phyloP scores from a whole-genome alignment of 2,888 invertebrate species.

The Leucoma salicis region DNA sequence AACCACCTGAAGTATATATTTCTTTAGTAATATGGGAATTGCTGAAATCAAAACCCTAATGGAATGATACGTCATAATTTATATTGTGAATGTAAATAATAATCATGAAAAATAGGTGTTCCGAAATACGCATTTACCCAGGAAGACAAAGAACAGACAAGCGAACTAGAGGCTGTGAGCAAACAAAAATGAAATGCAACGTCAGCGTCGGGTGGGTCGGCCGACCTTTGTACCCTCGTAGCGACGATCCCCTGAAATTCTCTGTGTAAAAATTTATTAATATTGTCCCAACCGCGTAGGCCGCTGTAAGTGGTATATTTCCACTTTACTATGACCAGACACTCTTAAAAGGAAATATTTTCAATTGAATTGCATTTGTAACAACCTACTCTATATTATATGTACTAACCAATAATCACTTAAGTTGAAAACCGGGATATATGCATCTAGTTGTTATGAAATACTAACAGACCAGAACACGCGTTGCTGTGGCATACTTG shows the following conservation, averaged over 20 bases:
- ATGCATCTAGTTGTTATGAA: no score
- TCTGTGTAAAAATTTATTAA: slow-evolving; percentile 74
- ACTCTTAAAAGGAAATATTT: slow-evolving; percentile 57
- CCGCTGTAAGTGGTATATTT: slow-evolving; percentile 56
- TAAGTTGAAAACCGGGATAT: no score
- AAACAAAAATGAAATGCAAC: slow-evolving; percentile 74
- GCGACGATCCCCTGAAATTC: slow-evolving; percentile 60
- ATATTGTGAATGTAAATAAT: no score
- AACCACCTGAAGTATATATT: no score
- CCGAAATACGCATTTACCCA: slow-evolving; percentile 68
- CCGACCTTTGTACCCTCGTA: slow-evolving; percentile 61
- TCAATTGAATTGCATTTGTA: slow-evolving; percentile 49
- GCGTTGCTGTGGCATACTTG: no score
- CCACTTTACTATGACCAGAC: slow-evolving; percentile 50
- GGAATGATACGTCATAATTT: no score
- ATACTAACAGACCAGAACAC: no score
- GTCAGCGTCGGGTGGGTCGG: slow-evolving; percentile 59
- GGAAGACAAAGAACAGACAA: slow-evolving; percentile 66
- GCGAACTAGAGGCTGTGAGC: slow-evolving; percentile 57
- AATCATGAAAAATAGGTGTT: slow-evolving; percentile 62
- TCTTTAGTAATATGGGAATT: no score
- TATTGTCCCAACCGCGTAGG: slow-evolving; percentile 59
- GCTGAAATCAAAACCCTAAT: no score
- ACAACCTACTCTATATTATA: no score
- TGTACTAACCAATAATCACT: no score